phyloP scores from a whole-genome alignment of 2,113 vertebrate genomes.

The Trematomus loennbergii region DNA sequence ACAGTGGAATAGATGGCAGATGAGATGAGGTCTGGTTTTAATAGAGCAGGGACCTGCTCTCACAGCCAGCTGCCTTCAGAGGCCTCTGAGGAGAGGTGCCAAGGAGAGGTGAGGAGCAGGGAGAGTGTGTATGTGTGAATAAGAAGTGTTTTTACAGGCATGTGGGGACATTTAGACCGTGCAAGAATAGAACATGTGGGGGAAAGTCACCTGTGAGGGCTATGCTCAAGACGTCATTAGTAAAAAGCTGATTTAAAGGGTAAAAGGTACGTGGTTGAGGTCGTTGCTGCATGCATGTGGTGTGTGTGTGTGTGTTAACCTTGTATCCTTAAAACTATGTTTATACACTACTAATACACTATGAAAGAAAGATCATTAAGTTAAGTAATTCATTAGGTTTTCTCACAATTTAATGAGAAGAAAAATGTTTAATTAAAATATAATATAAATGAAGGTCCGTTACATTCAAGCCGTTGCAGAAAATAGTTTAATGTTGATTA shows the following conservation, averaged over 20 bases:
- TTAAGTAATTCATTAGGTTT: neutral
- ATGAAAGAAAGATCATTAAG: neutral
- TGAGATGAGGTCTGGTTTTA: conserved; percentile 74
- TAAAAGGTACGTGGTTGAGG: conserved; percentile 27
- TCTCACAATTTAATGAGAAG: neutral
- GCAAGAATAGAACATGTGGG: conserved; percentile 16
- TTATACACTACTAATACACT: neutral
- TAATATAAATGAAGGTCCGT: no score
- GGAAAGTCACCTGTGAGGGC: conserved; percentile 43
- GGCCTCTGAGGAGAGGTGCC: conserved; percentile 69
- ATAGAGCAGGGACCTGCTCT: conserved; percentile 69
- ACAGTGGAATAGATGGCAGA: conserved; percentile 72
- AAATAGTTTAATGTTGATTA: no score
- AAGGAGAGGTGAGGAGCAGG: conserved; percentile 69
- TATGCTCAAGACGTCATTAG: conserved; percentile 33
- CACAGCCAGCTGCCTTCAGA: conserved; percentile 70
- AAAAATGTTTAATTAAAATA: neutral
- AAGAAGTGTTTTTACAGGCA: conserved; percentile 17
- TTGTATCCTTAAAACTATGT: neutral
- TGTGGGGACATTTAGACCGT: conserved; percentile 12
- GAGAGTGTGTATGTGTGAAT: conserved; percentile 4
- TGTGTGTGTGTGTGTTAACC: neutral
- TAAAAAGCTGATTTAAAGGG: conserved; percentile 41
- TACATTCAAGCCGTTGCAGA: no score
- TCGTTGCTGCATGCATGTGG: neutral